Evolutionary conservation across 1,140 invertebrate genomes (phyloP).

Genomic region (Apocrypta bakeri): DNA sequence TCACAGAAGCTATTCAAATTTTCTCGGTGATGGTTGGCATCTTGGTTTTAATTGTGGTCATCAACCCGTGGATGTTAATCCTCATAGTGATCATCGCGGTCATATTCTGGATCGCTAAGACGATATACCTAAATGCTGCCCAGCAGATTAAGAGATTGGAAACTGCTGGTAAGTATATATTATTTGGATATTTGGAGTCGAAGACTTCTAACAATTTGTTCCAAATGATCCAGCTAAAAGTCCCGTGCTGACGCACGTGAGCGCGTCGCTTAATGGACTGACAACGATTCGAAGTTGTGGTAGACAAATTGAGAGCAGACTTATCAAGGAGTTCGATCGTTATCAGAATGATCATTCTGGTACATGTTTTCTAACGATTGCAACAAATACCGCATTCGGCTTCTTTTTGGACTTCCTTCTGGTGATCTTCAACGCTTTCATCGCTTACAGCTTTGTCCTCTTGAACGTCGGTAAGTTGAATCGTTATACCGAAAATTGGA

Average conservation of each 20-base stretch:
- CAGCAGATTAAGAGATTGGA: slow-evolving; percentile 78
- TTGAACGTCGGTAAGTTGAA: slow-evolving; percentile 60
- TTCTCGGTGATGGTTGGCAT: slow-evolving; percentile 70
- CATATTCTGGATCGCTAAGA: slow-evolving; percentile 75
- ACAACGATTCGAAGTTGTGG: slow-evolving; percentile 86
- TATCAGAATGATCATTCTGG: slow-evolving; percentile 80
- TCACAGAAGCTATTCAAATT: slow-evolving; percentile 80
- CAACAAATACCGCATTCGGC: slow-evolving; percentile 76
- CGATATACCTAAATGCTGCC: slow-evolving; percentile 79
- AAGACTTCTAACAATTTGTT: not conserved
- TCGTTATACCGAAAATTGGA: not conserved
- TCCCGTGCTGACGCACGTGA: slow-evolving; percentile 90
- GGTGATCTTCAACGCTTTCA: slow-evolving; percentile 58
- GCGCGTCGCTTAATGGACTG: slow-evolving; percentile 85
- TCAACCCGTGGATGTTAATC: slow-evolving; percentile 78
- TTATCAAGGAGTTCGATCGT: slow-evolving; percentile 83
- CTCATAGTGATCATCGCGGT: slow-evolving; percentile 75
- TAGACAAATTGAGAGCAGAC: slow-evolving; percentile 75
- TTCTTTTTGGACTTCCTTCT: slow-evolving; percentile 61
- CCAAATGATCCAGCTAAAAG: slow-evolving; percentile 77
- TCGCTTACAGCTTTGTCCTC: slow-evolving; percentile 71
- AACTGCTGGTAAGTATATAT: slow-evolving; percentile 67
- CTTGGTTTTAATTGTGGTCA: slow-evolving; percentile 74
- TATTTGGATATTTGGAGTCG: not conserved
- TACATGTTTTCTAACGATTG: slow-evolving; percentile 79